These are phyloP conservation scores for Muricea muricata DNA, from an alignment of 92 coral and sea anemone species.

Conservation along the genomic window DNA sequence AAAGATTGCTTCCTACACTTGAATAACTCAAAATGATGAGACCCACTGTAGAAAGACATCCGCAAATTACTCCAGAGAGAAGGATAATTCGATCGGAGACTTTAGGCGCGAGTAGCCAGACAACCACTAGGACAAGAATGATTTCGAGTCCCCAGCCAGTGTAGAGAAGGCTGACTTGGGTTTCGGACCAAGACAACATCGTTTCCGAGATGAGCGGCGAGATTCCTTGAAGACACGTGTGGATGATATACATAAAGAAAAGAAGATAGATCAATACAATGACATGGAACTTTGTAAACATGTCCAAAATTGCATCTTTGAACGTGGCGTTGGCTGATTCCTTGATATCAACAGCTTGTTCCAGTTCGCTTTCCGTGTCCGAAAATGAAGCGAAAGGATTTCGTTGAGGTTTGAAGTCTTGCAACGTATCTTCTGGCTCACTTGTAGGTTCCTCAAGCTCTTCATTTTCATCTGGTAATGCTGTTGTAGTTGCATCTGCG, in stretches of 20 bases:
- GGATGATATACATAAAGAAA: conserved; percentile 4
- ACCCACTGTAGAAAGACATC: background rate
- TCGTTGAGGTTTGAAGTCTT: background rate
- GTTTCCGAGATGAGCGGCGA: background rate
- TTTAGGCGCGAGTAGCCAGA: conserved; percentile 3
- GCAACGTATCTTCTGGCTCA: background rate
- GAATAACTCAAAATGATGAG: background rate
- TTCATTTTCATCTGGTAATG: background rate
- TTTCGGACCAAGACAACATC: background rate
- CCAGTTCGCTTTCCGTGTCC: background rate
- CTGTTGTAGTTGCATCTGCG: background rate
- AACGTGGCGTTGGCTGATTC: background rate
- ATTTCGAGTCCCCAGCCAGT: conserved; percentile 19
- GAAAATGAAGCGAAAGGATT: conserved; percentile 18
- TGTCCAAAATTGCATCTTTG: background rate
- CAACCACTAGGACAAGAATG: background rate
- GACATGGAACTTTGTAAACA: conserved; percentile 3
- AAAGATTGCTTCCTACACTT: background rate
- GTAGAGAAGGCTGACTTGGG: background rate
- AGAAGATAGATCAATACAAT: background rate
- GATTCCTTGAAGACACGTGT: conserved; percentile 7
- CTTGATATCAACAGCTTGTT: background rate
- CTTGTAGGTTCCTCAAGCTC: background rate
- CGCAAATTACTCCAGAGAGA: background rate
- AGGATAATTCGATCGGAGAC: background rate